Percentiles rank a stretch among this genome's conserved stretches.
phyloP scores from a whole-genome alignment of 2,888 invertebrate genomes.

The Apamea sordens region DNA sequence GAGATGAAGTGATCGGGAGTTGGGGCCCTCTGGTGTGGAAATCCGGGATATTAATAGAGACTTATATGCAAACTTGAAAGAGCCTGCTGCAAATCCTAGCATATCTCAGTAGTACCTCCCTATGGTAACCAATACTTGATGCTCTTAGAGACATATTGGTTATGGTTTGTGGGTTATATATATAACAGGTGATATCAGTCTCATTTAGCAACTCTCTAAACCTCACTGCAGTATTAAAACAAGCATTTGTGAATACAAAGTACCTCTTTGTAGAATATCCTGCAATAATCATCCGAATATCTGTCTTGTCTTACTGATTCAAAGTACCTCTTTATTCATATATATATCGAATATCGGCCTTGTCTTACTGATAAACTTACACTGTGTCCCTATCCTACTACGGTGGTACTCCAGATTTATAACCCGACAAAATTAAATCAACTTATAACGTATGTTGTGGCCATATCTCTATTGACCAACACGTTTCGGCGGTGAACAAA shows the following conservation, averaged over 20 bases:
- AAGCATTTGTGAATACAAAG: not conserved
- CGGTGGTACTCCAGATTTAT: slow-evolving; percentile 77
- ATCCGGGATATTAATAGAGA: not conserved
- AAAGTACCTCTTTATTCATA: too few relatives aligned
- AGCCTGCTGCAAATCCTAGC: not conserved
- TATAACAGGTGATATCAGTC: too few relatives aligned
- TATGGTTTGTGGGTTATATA: not conserved
- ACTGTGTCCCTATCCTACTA: slow-evolving; percentile 62
- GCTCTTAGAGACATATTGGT: not conserved
- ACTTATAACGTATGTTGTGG: slow-evolving; percentile 76
- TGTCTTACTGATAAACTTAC: slow-evolving; percentile 43
- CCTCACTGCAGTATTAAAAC: not conserved
- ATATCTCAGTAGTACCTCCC: not conserved
- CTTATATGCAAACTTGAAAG: not conserved
- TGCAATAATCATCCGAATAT: too few relatives aligned
- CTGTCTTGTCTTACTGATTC: slow-evolving; percentile 40
- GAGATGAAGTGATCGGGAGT: not conserved
- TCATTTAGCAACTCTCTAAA: not conserved
- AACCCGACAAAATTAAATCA: slow-evolving; percentile 83
- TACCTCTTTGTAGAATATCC: too few relatives aligned
- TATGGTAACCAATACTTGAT: not conserved
- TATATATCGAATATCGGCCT: too few relatives aligned
- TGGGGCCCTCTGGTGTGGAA: not conserved
- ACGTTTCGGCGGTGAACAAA: slow-evolving; percentile 77
- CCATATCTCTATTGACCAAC: slow-evolving; percentile 73